Percentiles rank a stretch among this genome's conserved stretches.
These are phyloP conservation scores for Eupithecia tripunctaria DNA, from an alignment of 2,888 invertebrate species.

Conservation along the genomic window DNA sequence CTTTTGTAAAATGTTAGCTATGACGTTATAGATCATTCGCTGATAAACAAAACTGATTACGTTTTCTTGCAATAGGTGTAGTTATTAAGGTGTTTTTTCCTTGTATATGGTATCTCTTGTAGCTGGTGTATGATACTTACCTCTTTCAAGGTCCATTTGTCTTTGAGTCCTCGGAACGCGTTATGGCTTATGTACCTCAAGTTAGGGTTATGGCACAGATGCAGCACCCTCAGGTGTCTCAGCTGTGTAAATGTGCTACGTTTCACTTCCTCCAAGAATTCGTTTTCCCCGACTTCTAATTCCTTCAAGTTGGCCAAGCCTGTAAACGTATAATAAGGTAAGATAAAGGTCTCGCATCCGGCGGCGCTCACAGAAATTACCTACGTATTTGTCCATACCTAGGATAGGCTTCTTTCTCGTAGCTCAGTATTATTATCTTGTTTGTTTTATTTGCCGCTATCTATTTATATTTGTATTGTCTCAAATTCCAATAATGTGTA, in stretches of 20 bases:
- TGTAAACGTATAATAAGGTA: slow-evolving; percentile 47
- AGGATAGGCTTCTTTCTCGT: neutral
- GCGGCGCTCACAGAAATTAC: slow-evolving; percentile 12
- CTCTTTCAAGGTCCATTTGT: slow-evolving; percentile 82
- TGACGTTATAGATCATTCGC: slow-evolving; percentile 44
- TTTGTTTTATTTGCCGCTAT: neutral
- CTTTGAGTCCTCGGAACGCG: slow-evolving; percentile 82
- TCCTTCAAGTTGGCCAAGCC: slow-evolving; percentile 82
- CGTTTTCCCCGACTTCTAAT: slow-evolving; percentile 86
- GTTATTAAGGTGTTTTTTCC: slow-evolving; percentile 39
- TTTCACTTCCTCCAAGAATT: slow-evolving; percentile 81
- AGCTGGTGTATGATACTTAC: slow-evolving; percentile 57
- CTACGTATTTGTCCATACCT: neutral
- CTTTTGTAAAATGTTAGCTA: slow-evolving; percentile 47
- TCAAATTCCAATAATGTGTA: slow-evolving; percentile 1
- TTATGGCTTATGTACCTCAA: slow-evolving; percentile 84
- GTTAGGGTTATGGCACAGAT: slow-evolving; percentile 81
- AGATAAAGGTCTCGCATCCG: slow-evolving; percentile 17
- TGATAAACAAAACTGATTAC: slow-evolving; percentile 25
- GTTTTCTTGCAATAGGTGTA: slow-evolving; percentile 29
- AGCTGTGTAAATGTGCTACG: slow-evolving; percentile 82
- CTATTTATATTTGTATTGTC: neutral
- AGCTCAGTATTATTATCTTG: neutral
- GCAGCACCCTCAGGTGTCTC: slow-evolving; percentile 72
- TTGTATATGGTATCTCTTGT: slow-evolving; percentile 18